These are phyloP conservation scores for Capitulum mitella DNA, from an alignment of 2,888 invertebrate species.

Conservation along the genomic window DNA sequence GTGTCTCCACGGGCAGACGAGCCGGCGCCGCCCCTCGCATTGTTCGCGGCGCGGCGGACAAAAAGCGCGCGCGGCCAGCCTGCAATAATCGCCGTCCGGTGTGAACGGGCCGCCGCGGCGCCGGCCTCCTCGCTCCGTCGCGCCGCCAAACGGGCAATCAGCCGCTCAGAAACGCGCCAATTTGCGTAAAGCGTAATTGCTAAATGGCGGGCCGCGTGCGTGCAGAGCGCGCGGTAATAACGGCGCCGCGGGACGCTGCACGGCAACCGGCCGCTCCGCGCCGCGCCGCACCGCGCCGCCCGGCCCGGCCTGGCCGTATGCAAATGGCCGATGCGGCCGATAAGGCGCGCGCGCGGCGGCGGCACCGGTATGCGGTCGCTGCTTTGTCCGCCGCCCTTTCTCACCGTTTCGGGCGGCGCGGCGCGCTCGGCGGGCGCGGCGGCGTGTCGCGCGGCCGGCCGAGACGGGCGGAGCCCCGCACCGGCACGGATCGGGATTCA, in stretches of 20 bases:
- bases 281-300: not conserved
- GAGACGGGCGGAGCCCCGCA: too few species aligned
- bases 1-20: not conserved
- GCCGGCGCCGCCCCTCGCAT: not conserved
- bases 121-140: not conserved
- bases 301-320: not conserved
- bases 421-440: not conserved
- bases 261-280: not conserved
- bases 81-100: not conserved
- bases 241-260: not conserved
- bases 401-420: not conserved
- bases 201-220: not conserved
- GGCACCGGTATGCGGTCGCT: conserved; percentile 15
- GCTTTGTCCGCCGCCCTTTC: conserved; percentile 9
- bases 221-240: not conserved
- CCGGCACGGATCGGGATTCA: too few species aligned
- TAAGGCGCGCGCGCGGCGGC: not conserved
- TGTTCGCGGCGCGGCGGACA: not conserved
- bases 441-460: not conserved
- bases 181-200: conserved; percentile 23
- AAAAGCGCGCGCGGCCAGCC: not conserved
- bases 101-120: not conserved
- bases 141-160: conserved; percentile 2
- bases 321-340: conserved; percentile 13
- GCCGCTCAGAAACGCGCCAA: conserved; percentile 17